Evolutionary conservation across 1,140 invertebrate species (phyloP).

Genomic region (Zophobas atratus): DNA sequence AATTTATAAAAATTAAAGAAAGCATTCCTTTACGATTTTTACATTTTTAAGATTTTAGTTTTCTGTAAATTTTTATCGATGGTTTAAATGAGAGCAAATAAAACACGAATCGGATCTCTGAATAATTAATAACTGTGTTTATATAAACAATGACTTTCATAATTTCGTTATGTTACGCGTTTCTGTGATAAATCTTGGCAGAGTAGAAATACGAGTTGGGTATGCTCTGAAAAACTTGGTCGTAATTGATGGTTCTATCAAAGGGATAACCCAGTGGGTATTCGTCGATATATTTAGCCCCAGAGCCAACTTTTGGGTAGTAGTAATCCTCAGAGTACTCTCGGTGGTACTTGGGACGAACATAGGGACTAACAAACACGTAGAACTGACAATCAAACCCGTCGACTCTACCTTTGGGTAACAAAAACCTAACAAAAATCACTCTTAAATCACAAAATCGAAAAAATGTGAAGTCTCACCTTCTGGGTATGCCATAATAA

Average conservation of each 20-base stretch:
- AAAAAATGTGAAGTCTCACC: neutral
- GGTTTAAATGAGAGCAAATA: no score
- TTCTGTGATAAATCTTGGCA: slow-evolving; percentile 71
- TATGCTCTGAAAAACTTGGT: slow-evolving; percentile 65
- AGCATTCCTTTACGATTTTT: no score
- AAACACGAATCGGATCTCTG: no score
- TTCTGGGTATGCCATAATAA: slow-evolving; percentile 64
- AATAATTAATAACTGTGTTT: no score
- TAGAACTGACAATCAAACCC: slow-evolving; percentile 78
- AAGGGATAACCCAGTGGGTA: slow-evolving; percentile 68
- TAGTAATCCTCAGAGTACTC: slow-evolving; percentile 52
- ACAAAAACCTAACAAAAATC: slow-evolving; percentile 62
- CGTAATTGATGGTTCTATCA: slow-evolving; percentile 67
- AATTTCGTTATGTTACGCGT: slow-evolving; percentile 65
- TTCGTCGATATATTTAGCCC: slow-evolving; percentile 59
- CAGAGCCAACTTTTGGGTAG: slow-evolving; percentile 67
- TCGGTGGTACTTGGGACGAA: slow-evolving; percentile 57
- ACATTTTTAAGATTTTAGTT: no score
- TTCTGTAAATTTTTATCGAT: neutral
- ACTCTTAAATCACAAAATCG: neutral
- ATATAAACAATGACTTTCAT: neutral
- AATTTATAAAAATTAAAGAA: no score
- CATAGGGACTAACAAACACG: slow-evolving; percentile 74
- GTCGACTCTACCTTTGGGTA: slow-evolving; percentile 78
- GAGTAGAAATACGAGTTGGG: slow-evolving; percentile 69